Evolutionary conservation across 1,140 invertebrate species (phyloP), one percentile per base, ranked within the genome.

Genomic region (Euura lappo): DNA sequence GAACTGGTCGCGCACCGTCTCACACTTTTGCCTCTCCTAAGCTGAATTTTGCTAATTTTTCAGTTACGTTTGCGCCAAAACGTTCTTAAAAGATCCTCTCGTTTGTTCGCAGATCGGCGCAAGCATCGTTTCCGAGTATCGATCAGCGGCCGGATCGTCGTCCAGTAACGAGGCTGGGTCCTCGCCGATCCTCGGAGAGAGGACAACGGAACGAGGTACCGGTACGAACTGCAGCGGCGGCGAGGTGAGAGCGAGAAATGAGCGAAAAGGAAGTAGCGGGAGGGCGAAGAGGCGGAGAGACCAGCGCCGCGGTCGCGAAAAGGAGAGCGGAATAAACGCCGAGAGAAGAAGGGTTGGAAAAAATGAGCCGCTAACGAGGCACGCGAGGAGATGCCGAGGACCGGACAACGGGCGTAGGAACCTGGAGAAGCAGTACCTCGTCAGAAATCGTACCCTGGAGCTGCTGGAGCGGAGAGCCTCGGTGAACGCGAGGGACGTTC

Each of bases 341-440:
- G 6, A 60, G 51, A 60, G 51, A 60, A 60, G 13, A 60, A 60
- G 51, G 51, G 51, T 8, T 3, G 13, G 51, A 60, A 60, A 60
- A 60, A 60, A n/a, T 3, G 51, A 60, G 51, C 5, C 51, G 51
- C 51, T 60, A 60, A 60, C 3, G 51, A 60, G 51, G 6, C 51
- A 60, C 8, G 51, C 51, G 51, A 60, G 51, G 51, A 60, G 13
- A 60, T n/a, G 51, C 8, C 51, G 8, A 6, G 28, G 28, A 28
- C 28, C 28, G 28, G 28, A 28, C 28, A 8, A n/a, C 3, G 8
- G 13, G 6, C 51, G 51, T 6, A 70, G 76, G 10, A 72, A 74
- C 44, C 64, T 78, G 13, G 76, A 78, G 70, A 78, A 78, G 66
- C 74, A 78, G 60, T 47, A 68, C 42, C 44, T 78, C 46, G 76